Conservation (phyloP, 1,140 invertebrate genomes). For the Proales similis region DNA sequence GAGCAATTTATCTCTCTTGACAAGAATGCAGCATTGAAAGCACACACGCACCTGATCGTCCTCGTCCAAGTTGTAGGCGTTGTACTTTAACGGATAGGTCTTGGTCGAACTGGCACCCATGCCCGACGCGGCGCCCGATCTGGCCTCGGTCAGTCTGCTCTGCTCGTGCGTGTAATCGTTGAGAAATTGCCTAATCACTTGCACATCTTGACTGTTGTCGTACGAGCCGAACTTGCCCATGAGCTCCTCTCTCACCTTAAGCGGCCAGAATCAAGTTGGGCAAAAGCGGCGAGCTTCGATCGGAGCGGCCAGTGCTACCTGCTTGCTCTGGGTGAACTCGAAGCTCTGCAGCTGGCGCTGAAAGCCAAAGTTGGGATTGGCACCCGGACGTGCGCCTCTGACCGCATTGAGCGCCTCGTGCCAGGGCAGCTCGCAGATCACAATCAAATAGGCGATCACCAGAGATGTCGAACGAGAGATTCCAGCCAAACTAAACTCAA, state of each 20-base stretch:
- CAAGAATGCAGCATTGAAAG: too few relatives aligned
- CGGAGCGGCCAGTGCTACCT: not conserved
- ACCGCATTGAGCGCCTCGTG: slow-evolving; percentile 86
- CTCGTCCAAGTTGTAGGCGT: slow-evolving; percentile 33
- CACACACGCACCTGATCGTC: too few relatives aligned
- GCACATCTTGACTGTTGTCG: slow-evolving; percentile 7
- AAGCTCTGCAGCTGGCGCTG: slow-evolving; percentile 86
- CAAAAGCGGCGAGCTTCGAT: not conserved
- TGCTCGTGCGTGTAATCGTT: not conserved
- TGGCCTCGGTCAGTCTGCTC: not conserved
- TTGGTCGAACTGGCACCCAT: slow-evolving; percentile 5
- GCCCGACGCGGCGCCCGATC: slow-evolving; percentile 3
- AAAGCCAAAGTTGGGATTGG: slow-evolving; percentile 90
- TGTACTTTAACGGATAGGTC: slow-evolving; percentile 27
- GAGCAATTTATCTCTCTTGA: too few relatives aligned
- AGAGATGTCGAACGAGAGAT: slow-evolving; percentile 91
- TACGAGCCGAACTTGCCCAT: slow-evolving; percentile 10
- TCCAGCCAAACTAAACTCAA: slow-evolving; percentile 69
- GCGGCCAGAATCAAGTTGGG: too few relatives aligned
- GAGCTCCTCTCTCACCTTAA: slow-evolving; percentile 18
- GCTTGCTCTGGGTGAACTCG: slow-evolving; percentile 54
- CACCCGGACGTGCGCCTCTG: slow-evolving; percentile 74
- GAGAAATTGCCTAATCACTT: not conserved
- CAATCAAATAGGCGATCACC: slow-evolving; percentile 88
- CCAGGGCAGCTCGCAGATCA: slow-evolving; percentile 78